Conservation (phyloP, 1,140 invertebrate species). For the Drosophila quadrilineata region DNA sequence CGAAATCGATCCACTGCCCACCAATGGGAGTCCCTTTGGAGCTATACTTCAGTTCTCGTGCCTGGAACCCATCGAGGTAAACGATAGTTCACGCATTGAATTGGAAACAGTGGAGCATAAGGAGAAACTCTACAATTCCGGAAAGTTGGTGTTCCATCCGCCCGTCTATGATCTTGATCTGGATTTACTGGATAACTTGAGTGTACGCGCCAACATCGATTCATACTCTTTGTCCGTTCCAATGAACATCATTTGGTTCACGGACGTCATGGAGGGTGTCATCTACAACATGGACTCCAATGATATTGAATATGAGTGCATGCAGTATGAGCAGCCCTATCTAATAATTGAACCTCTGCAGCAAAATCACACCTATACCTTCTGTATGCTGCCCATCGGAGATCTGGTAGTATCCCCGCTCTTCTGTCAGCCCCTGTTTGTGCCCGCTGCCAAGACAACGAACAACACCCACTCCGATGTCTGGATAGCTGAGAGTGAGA, state of each 20-base stretch:
- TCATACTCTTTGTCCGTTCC: slow-evolving; percentile 14
- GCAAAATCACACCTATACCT: slow-evolving; percentile 55
- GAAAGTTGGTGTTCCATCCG: slow-evolving; percentile 38
- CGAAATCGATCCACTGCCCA: not conserved
- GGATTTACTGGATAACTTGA: slow-evolving; percentile 27
- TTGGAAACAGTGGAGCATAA: not conserved
- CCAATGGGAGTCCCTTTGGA: not conserved
- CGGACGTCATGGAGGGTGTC: not conserved
- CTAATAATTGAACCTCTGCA: slow-evolving; percentile 22
- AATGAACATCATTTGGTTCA: slow-evolving; percentile 60
- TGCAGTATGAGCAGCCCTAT: slow-evolving; percentile 35
- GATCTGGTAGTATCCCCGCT: slow-evolving; percentile 42
- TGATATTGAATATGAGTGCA: slow-evolving; percentile 41
- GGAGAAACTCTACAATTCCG: not conserved
- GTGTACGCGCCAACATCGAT: slow-evolving; percentile 33
- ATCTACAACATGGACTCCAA: no score
- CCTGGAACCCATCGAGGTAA: slow-evolving; percentile 8
- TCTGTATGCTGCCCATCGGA: slow-evolving; percentile 43
- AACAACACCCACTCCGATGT: not conserved
- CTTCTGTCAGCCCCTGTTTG: slow-evolving; percentile 47
- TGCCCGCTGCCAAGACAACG: slow-evolving; percentile 8
- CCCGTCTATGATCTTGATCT: slow-evolving; percentile 49
- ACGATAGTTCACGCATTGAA: not conserved
- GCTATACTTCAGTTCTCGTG: slow-evolving; percentile 36
- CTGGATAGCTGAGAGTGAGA: slow-evolving; percentile 38